Evolutionary conservation across 2,888 invertebrate species (phyloP), one percentile per base, ranked within the genome.

Genomic region (Agrochola lota): DNA sequence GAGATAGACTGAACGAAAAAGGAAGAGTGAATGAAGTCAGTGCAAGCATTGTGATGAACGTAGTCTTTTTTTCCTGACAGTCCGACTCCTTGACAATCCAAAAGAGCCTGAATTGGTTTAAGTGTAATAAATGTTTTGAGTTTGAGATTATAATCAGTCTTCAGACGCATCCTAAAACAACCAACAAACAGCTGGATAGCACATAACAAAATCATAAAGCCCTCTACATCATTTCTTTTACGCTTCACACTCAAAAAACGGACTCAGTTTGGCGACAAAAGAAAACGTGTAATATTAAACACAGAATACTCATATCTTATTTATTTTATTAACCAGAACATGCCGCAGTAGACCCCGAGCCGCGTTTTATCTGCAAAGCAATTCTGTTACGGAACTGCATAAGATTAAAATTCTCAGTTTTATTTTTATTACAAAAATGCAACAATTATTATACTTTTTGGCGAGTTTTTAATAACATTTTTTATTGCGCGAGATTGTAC

Each of bases 371-470:
- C 72, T 75, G 30, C 26, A 72, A 62, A 74, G 49, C 59, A 59
- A 76, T 84, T 77, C 68, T 63, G 68, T 83, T 81, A 63, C 88
- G 83, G 78, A 83, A 85, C 85, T 78, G 80, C 68, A 77, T 64
- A 68, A 84, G 62, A 86, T 88, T 87, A 89, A 90, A 88, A 90
- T 86, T 86, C 85, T 71, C 72, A 77, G 84, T 89, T 89, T 91
- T 84, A 87, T 87, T 86, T 72, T 86, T 72, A 87, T 78, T 75
- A 52, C 83, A 59, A 77, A 73, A 78, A 82, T 76, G 77, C 83
- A 83, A 81, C 87, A 85, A 83, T 80, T 76, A 78, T 78, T 74
- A 78, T 73, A 80, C 78, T 70, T 84, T 80, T 88, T 86, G 75
- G 80, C 70, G 66, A 78, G 68, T 78, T 79, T 80, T 88, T 80